Conservation (phyloP, 2,113 vertebrate genomes). For the Heteronetta atricapilla region DNA sequence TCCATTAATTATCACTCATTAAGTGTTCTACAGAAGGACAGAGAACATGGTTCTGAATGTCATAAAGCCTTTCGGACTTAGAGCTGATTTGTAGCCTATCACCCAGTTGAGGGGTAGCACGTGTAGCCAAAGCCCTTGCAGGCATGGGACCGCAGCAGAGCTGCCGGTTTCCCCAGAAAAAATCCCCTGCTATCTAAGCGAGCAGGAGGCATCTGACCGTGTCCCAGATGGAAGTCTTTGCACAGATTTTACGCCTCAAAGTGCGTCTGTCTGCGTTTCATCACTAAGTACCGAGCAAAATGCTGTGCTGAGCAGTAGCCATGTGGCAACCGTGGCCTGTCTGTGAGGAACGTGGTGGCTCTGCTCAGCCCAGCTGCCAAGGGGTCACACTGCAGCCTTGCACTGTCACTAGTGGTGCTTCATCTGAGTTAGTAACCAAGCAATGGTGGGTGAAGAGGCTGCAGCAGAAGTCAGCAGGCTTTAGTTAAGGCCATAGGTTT, state of each 20-base stretch:
- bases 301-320: not conserved
- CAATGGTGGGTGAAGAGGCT: not conserved
- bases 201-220: not conserved
- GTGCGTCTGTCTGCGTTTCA: not conserved
- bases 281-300: not conserved
- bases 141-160: not conserved
- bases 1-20: not conserved
- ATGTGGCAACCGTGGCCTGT: fast-evolving
- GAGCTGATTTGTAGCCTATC: not conserved
- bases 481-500: not conserved
- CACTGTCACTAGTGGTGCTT: not conserved
- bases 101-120: not conserved
- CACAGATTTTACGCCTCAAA: not conserved
- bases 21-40: not conserved
- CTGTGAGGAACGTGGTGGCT: not conserved
- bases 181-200: not conserved
- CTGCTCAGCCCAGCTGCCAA: not conserved
- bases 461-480: not conserved
- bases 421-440: not conserved
- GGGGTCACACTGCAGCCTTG: not conserved
- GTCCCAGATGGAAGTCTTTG: not conserved
- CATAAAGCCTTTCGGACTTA: not conserved
- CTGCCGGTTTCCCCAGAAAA: not conserved
- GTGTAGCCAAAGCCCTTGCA: not conserved
- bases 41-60: not conserved